Evolutionary conservation across 1,140 invertebrate species (phyloP).

Genomic region (Latrodectus geometricus): DNA sequence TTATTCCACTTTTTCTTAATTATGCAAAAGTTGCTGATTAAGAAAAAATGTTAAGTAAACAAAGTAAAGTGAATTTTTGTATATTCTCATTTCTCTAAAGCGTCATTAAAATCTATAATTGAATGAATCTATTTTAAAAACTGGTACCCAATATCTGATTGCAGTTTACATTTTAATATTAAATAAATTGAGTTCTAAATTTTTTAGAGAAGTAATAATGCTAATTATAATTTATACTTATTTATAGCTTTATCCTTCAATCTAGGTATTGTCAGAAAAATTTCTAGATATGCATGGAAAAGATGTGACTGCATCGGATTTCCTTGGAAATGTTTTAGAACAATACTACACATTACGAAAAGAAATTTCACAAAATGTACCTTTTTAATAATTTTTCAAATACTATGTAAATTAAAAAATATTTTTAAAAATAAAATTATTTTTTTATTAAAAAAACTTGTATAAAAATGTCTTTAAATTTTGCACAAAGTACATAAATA

Average conservation of each 20-base stretch:
- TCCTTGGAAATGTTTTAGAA: not conserved
- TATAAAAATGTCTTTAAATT: not conserved
- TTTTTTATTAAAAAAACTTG: not conserved
- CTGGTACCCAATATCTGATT: not conserved
- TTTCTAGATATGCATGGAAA: slow-evolving; percentile 5
- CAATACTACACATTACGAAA: slow-evolving; percentile 9
- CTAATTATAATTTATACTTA: not conserved
- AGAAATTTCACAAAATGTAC: slow-evolving; percentile 19
- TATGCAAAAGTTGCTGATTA: not conserved
- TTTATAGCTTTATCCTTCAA: not conserved
- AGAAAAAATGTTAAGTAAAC: no score
- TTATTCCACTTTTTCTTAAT: not conserved
- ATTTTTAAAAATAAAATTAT: not conserved
- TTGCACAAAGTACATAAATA: not conserved
- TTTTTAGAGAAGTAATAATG: not conserved
- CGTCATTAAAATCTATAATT: no score
- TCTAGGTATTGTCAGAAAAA: slow-evolving; percentile 29
- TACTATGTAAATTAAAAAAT: not conserved
- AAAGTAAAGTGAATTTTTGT: not conserved
- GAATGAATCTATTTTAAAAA: no score
- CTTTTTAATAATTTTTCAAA: not conserved
- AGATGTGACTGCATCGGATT: not conserved
- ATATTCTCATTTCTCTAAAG: no score
- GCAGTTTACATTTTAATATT: not conserved
- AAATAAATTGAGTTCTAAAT: not conserved